Conservation (phyloP, 2,113 vertebrate genomes). For the Hydropotes inermis region DNA sequence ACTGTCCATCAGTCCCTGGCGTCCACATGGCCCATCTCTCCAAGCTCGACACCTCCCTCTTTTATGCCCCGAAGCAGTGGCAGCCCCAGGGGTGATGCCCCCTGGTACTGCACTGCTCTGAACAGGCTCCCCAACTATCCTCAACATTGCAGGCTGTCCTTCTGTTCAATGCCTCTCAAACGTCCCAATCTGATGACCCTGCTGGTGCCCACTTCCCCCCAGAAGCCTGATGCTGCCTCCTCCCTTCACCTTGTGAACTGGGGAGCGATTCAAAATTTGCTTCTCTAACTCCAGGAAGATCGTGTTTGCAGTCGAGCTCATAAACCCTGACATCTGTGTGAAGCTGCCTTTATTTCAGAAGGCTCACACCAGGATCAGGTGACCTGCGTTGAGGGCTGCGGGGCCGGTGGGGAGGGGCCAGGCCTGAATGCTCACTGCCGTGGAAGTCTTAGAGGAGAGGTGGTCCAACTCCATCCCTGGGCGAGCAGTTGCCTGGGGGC, state of each 20-base stretch:
- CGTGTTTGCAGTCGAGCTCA: accelerated
- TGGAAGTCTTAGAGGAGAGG: not conserved
- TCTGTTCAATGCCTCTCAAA: accelerated
- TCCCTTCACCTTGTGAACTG: not conserved
- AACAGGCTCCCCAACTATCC: not conserved
- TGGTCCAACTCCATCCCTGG: not conserved
- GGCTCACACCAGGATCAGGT: accelerated
- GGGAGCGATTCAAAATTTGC: not conserved
- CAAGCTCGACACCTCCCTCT: not conserved
- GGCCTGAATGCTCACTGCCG: not conserved
- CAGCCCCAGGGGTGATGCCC: accelerated
- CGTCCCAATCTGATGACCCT: not conserved
- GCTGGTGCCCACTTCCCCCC: accelerated
- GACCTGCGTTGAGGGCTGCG: not conserved
- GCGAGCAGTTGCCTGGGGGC: not conserved
- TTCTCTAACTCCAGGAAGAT: not conserved
- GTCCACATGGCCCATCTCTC: accelerated
- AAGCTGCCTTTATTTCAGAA: not conserved
- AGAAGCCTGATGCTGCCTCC: accelerated
- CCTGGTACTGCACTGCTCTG: accelerated
- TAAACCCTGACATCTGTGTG: accelerated
- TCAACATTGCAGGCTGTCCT: not conserved
- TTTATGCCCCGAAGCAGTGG: too few relatives aligned
- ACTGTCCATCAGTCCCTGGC: not conserved
- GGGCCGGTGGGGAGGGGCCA: not conserved